Conservation (phyloP, 2,797 vertebrate genomes). For the Myripristis murdjan region DNA sequence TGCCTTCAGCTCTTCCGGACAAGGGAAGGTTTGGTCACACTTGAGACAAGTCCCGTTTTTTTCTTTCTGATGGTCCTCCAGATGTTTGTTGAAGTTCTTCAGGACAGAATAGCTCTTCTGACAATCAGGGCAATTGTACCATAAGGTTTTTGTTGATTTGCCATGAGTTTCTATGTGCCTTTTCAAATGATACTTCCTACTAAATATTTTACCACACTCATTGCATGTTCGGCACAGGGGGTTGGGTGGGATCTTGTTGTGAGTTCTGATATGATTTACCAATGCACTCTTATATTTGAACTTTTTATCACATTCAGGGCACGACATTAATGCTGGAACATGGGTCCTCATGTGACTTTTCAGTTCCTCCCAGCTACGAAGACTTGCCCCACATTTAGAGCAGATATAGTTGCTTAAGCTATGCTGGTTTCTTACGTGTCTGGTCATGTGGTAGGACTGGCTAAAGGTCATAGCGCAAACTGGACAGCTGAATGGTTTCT, state of each 20-base stretch:
- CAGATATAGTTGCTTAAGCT: slow-evolving; percentile 66
- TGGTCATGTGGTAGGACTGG: slow-evolving; percentile 81
- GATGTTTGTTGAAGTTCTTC: slow-evolving; percentile 75
- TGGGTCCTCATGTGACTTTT: slow-evolving; percentile 72
- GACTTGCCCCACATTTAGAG: slow-evolving; percentile 63
- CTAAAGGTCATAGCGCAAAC: slow-evolving; percentile 72
- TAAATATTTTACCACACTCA: slow-evolving; percentile 76
- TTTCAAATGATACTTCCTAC: slow-evolving; percentile 72
- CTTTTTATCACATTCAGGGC: slow-evolving; percentile 68
- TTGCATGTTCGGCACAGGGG: slow-evolving; percentile 61
- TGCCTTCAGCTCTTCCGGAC: slow-evolving; percentile 64
- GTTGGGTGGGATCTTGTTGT: slow-evolving; percentile 50
- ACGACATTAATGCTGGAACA: slow-evolving; percentile 45
- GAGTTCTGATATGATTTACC: slow-evolving; percentile 62
- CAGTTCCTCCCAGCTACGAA: slow-evolving; percentile 68
- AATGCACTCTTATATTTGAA: slow-evolving; percentile 65
- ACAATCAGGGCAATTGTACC: slow-evolving; percentile 71
- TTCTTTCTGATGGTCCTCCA: slow-evolving; percentile 71
- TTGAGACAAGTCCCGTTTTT: slow-evolving; percentile 71
- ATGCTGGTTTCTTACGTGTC: slow-evolving; percentile 76
- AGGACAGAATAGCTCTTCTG: slow-evolving; percentile 64
- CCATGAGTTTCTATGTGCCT: slow-evolving; percentile 72
- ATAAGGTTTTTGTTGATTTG: slow-evolving; percentile 51
- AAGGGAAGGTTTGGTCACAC: slow-evolving; percentile 64
- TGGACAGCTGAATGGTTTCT: slow-evolving; percentile 77